Evolutionary conservation across 2,797 vertebrate species (phyloP), one percentile per base, ranked within the genome.

Genomic region (Sebastes hopkinsi): DNA sequence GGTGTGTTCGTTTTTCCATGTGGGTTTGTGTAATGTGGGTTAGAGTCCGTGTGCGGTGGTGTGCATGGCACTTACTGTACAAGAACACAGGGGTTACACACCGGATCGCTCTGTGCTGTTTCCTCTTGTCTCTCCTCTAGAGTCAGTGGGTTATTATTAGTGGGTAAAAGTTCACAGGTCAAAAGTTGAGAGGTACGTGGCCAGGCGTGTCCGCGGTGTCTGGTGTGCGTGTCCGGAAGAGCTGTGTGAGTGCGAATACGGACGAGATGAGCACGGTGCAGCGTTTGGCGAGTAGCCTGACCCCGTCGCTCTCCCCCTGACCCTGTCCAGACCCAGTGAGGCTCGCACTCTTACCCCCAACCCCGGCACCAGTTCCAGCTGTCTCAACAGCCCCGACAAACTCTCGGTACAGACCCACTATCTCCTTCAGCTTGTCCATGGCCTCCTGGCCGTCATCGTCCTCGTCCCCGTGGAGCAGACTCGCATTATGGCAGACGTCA

Each of bases 201-300:
- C 92, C 88, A n/a, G 91, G 82, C 5, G 90, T 87, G 75, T 94
- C 94, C 4, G 91, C 85, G 23, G 89, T 94, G 81, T 91, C 95
- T 88, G 2, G 93, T 66, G 74, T 95, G 82, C 30, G 93, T 93
- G 91, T 96, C 84, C 96, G 96, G 90, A 98, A 97, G 73, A 97
- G 98, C 89, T 99, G 98, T 75, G 97, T 97, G 78, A 99, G 97
- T 67, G 97, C 96, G 78, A 99, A 97, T 46, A 98, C 96, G 0
- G 97, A 96, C 13, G 98, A 97, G 13, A 97, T 97, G n/a, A 99
- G 97, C 72, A 98, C 97, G 0, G 97, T 97, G 91, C 97, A 98
- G 80, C 97, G 97, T 82, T 95, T 97, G 72, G 97, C 95, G 0
- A 99, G 92, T 55, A 98, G 92, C 89, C 96, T 96, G 71, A 97